Conservation (phyloP, 2,113 vertebrate species). For the Craseonycteris thonglongyai region DNA sequence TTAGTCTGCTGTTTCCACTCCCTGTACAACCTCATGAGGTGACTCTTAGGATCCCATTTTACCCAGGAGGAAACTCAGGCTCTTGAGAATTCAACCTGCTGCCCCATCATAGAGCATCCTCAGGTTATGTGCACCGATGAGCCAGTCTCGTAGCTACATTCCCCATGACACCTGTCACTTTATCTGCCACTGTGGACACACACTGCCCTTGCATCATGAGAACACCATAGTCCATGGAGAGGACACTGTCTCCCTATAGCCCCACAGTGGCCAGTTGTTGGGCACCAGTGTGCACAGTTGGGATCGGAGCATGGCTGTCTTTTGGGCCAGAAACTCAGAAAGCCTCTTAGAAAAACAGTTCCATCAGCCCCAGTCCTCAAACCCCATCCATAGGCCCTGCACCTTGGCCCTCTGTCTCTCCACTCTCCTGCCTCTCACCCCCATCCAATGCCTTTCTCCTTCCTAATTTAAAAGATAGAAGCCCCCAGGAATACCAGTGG, state of each 20-base stretch:
- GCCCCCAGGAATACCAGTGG: not conserved
- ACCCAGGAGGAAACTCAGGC: not conserved
- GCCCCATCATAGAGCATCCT: not conserved
- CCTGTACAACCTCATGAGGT: fast-evolving
- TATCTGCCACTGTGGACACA: not conserved
- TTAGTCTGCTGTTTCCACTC: not conserved
- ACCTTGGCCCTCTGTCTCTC: too few species aligned
- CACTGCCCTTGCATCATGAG: not conserved
- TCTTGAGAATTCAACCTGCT: not conserved
- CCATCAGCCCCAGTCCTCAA: not conserved
- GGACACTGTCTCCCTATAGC: not conserved
- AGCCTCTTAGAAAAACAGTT: not conserved
- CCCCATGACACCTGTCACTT: not conserved
- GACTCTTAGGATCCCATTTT: too few species aligned
- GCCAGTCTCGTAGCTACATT: not conserved
- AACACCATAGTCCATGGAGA: fast-evolving
- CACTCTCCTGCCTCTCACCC: fast-evolving
- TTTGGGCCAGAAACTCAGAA: not conserved
- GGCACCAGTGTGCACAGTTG: not conserved
- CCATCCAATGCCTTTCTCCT: not conserved
- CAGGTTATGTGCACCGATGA: fast-evolving
- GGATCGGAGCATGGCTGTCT: not conserved
- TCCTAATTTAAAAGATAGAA: not conserved
- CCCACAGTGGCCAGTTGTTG: not conserved
- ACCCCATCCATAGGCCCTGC: not conserved